Evolutionary conservation across 1,140 invertebrate genomes (phyloP).

Genomic region (Pogonus chalceus): DNA sequence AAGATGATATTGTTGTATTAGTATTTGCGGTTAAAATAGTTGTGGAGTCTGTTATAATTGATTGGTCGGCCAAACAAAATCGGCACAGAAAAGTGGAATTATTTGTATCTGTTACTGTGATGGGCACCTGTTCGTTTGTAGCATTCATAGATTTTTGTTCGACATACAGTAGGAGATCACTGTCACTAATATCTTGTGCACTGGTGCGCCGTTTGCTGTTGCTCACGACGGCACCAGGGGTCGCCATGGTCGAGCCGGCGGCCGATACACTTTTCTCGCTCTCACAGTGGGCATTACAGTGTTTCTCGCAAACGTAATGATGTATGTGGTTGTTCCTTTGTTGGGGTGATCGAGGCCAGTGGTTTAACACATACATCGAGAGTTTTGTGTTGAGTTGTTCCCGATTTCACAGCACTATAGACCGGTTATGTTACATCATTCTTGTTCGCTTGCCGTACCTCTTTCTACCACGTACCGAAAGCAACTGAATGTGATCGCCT

Average conservation of each 20-base stretch:
- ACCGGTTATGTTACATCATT: neutral
- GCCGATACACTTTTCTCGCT: too few species aligned
- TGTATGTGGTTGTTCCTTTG: neutral
- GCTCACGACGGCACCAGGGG: neutral
- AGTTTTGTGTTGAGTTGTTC: too few species aligned
- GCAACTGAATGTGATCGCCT: neutral
- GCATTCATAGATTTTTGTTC: neutral
- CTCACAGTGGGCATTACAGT: neutral
- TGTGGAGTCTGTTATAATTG: too few species aligned
- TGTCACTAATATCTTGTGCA: neutral
- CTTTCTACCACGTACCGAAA: neutral
- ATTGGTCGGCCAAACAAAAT: neutral
- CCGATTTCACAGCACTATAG: neutral
- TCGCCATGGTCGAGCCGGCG: too few species aligned
- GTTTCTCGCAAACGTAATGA: neutral
- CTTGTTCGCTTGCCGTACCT: neutral
- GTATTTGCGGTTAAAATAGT: too few species aligned
- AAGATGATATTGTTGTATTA: too few species aligned
- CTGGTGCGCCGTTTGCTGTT: neutral
- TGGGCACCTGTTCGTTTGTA: neutral
- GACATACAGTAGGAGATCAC: neutral
- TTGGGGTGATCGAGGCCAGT: neutral
- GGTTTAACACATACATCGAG: constrained; percentile 1
- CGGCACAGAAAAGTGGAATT: neutral
- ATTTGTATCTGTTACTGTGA: neutral